A percentile compares a stretch with the other conserved stretches of the same genome.
Evolutionary conservation across 2,113 vertebrate species (phyloP).

Genomic region (Pollimyrus isidori): DNA sequence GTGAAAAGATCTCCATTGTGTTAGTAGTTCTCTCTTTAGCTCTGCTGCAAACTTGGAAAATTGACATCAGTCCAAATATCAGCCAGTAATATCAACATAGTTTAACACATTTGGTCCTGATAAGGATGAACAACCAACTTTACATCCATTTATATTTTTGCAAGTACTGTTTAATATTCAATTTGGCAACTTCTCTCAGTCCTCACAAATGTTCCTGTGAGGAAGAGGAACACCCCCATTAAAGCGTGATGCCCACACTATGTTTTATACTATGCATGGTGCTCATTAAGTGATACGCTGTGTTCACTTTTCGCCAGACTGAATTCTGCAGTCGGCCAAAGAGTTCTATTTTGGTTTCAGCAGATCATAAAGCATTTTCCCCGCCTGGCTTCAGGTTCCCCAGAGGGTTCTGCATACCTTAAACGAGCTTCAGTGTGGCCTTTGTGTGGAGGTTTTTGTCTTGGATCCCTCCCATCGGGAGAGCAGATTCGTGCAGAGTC

Average conservation of each 20-base stretch:
- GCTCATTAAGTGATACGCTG: not conserved
- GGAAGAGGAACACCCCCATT: not conserved
- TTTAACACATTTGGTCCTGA: not conserved
- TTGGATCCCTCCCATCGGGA: not conserved
- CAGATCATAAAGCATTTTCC: not conserved
- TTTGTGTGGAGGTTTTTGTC: not conserved
- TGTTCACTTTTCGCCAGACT: not conserved
- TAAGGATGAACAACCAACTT: not conserved
- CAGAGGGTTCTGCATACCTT: not conserved
- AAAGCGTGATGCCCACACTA: not conserved
- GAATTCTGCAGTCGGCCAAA: not conserved
- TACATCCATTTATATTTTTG: not conserved
- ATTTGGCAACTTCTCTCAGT: not conserved
- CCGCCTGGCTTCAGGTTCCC: not conserved
- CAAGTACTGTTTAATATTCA: not conserved
- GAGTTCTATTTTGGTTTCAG: not conserved
- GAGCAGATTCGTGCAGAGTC: not conserved
- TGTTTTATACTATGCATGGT: not conserved
- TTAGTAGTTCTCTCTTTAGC: not conserved
- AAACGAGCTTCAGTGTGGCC: not conserved
- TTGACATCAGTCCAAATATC: not conserved
- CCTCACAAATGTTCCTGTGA: not conserved
- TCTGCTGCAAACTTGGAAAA: not conserved
- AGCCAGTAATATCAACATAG: not conserved
- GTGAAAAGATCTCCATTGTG: not conserved